Conservation (phyloP, 1,140 invertebrate genomes). For the Geopemphigus sp. region DNA sequence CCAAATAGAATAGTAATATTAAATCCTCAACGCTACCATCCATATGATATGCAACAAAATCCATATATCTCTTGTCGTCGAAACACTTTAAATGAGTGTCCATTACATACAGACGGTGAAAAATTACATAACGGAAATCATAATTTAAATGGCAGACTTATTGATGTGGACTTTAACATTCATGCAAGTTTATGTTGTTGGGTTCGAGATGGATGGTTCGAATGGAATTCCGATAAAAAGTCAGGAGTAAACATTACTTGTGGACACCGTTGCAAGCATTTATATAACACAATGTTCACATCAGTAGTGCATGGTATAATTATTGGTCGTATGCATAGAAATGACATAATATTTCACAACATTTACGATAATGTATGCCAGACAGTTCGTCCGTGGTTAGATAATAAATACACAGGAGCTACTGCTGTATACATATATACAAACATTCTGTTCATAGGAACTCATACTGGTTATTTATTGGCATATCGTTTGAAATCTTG, state of each 20-base stretch:
- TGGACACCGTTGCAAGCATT: not conserved
- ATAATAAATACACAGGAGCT: not conserved
- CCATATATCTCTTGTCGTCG: not conserved
- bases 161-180: not conserved
- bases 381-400: not conserved
- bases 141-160: not conserved
- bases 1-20: not conserved
- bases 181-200: not conserved
- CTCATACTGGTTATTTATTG: conserved; percentile 20
- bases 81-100: not conserved
- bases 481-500: conserved; percentile 13
- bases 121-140: not conserved
- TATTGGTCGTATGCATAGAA: not conserved
- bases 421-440: conserved; percentile 3
- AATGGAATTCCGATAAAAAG: not conserved
- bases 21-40: not conserved
- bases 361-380: not conserved
- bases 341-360: conserved; percentile 2
- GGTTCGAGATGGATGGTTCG: conserved; percentile 13
- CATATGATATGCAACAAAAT: not conserved
- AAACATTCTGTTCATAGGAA: conserved; percentile 31
- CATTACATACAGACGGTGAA: not conserved
- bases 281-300: not conserved
- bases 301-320: conserved; percentile 5
- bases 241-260: not conserved